Base-by-base conservation (phyloP, 2,797 vertebrate species). In the Macropodus opercularis region DNA sequence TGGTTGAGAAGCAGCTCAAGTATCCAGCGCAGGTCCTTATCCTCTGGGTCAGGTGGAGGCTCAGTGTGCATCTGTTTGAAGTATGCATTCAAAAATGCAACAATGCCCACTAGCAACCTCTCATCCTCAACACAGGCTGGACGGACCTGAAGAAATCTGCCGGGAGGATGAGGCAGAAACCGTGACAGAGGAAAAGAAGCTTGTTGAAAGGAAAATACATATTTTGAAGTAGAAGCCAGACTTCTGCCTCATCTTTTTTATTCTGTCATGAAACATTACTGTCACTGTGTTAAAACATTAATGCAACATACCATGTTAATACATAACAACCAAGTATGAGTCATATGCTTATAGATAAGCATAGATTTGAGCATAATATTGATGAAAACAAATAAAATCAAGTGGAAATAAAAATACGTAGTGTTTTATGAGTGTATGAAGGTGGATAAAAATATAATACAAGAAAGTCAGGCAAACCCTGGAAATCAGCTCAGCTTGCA, bases 81-180 rank as follows among this genome's bases (percentile, higher is more conserved):
- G 72, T 93, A 91, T 64, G 91, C 92, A 77, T 93, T 96, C 77
- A 99, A 87, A 91, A 98, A 97, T 72, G 91, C 93, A 83, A 98
- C 60, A 35, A 99, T 87, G 79, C 94, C 95, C 79, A 94, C 92
- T 13, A 99, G 86, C 73, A 99, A 92, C 76, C 94, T 95, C 89
- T 98, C 95, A 82, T 99, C 98, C 72, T 98, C 94, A 7, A 69
- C 72, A 77, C 94, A 94, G 50, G 95, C 93, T 72, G 98, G 97
- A 84, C 91, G 91, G 60, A 98, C 95, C 83, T 94, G 95, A 42
- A 99, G 88, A 93, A 99, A 99, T 85, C 98, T 99, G 80, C 14
- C 27, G 81, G 67, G 41, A 50, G 9, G 39, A 44, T 46, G 71
- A 55, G 39, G 40, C 21, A 50, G 48, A 68, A 26, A 23, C 12